Evolutionary conservation across 2,113 vertebrate species (phyloP), one percentile per base, ranked within the genome.

Genomic region (Synodontis membranacea): DNA sequence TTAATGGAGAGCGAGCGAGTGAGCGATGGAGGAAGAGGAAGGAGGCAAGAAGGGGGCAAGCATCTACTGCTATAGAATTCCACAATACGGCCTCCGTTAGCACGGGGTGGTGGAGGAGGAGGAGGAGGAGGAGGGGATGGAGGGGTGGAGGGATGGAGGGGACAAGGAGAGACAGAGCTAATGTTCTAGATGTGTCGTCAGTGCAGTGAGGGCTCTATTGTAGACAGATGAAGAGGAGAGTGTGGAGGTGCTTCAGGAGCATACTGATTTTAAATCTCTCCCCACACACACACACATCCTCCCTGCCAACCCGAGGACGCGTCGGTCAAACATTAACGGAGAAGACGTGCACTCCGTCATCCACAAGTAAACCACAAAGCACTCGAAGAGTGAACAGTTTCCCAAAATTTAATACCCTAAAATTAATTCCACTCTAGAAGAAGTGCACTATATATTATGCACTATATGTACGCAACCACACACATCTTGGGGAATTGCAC

Each of bases 1-100:
- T 95, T 95, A 95, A 95, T 95, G 82, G 89, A 91, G 86, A 92
- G 93, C 90, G 92, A 90, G 92, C 60, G 91, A 76, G 89, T n/a
- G 68, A 58, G 64, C 64, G 90, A 88, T 83, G 75, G 89, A 85
- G 88, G 72, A 85, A 76, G 84, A n/a, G 42, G 85, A 70, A 76
- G 28, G 70, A 50, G 56, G n/a, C n/a, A n/a, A 64, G 66, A 84
- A 83, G 31, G 82, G 56, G 75, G 68, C 79, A 82, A 75, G 87
- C 88, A 89, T 88, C 81, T 80, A 91, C 64, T 85, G 84, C 79
- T 92, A 91, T 92, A 91, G 88, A 88, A 92, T 89, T 90, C 91
- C 90, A 90, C 84, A 86, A 83, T 82, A 83, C 82, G 74, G 44
- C 82, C 87, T 87, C 89, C 78, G 75, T 88, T 90, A 89, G 90